Conservation (phyloP, 2,888 invertebrate species). For the Pimpla rufipes region DNA sequence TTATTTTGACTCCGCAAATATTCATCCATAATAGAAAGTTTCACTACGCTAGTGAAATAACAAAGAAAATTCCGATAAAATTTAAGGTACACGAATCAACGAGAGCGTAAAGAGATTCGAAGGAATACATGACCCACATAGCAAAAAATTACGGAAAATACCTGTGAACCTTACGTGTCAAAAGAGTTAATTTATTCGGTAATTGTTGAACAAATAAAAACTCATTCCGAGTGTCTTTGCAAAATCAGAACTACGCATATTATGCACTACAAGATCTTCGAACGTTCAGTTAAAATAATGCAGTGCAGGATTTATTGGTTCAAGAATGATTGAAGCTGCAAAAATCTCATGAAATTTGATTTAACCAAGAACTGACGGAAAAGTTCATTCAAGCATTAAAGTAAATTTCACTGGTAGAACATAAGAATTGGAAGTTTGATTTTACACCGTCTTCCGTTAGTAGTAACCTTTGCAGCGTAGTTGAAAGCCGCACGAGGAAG, state of each 20-base stretch:
- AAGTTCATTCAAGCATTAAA: background rate
- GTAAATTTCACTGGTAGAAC: background rate
- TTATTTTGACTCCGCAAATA: background rate
- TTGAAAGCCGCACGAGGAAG: background rate
- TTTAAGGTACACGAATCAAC: background rate
- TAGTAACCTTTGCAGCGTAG: background rate
- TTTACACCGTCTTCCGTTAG: conserved; percentile 1
- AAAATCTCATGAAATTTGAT: background rate
- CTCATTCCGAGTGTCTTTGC: too few species aligned
- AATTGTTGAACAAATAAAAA: too few species aligned
- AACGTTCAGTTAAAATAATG: background rate
- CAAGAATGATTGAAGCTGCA: background rate
- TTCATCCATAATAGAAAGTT: background rate
- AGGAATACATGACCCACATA: background rate
- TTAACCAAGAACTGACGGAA: background rate
- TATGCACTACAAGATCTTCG: too few species aligned
- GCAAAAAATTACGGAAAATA: background rate
- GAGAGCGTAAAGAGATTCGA: background rate
- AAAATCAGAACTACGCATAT: too few species aligned
- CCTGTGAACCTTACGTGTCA: background rate
- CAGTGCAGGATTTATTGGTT: background rate
- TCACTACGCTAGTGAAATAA: background rate
- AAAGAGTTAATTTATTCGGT: too few species aligned
- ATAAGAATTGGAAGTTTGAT: conserved; percentile 7
- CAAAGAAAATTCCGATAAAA: background rate